Percentiles rank a stretch among this genome's conserved stretches.
Conservation (phyloP, 2,888 invertebrate species). For the Exocentrus adspersus region DNA sequence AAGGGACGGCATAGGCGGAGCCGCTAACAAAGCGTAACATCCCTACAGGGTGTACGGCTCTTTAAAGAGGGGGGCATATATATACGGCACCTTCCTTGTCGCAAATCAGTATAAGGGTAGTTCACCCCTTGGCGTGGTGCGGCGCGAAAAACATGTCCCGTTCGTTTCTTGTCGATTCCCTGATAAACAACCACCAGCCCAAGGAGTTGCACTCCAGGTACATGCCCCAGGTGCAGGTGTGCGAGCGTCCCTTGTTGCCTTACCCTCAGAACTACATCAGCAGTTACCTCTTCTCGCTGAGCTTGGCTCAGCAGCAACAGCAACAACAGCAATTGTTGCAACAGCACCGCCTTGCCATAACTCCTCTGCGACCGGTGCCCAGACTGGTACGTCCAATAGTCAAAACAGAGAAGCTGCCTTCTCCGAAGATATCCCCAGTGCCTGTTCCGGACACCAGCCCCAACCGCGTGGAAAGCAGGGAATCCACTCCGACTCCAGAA, state of each 20-base stretch:
- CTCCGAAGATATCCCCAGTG: constrained; percentile 11
- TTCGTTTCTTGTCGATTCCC: constrained; percentile 83
- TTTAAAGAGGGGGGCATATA: constrained; percentile 56
- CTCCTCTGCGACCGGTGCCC: constrained; percentile 57
- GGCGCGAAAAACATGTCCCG: constrained; percentile 76
- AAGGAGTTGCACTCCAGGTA: constrained; percentile 64
- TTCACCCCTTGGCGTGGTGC: constrained; percentile 2
- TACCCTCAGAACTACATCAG: constrained; percentile 73
- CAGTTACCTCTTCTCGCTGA: constrained; percentile 72
- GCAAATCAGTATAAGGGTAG: constrained; percentile 25
- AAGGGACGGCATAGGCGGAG: constrained; percentile 57
- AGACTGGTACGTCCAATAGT: constrained; percentile 41
- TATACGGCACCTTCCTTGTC: constrained; percentile 38
- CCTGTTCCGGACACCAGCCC: constrained; percentile 32
- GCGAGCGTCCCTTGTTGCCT: constrained; percentile 67
- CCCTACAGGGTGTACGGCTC: constrained; percentile 49
- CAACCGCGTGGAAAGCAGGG: constrained; percentile 62
- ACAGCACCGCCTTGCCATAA: constrained; percentile 59
- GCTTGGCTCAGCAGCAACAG: constrained; percentile 70
- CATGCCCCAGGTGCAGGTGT: constrained; percentile 62
- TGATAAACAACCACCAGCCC: constrained; percentile 76
- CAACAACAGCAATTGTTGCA: constrained; percentile 50
- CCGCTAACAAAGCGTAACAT: constrained; percentile 54
- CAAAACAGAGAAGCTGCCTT: background rate
- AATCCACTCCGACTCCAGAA: constrained; percentile 68